Conservation (phyloP, 2,888 invertebrate genomes). For the Itoplectis maculator region DNA sequence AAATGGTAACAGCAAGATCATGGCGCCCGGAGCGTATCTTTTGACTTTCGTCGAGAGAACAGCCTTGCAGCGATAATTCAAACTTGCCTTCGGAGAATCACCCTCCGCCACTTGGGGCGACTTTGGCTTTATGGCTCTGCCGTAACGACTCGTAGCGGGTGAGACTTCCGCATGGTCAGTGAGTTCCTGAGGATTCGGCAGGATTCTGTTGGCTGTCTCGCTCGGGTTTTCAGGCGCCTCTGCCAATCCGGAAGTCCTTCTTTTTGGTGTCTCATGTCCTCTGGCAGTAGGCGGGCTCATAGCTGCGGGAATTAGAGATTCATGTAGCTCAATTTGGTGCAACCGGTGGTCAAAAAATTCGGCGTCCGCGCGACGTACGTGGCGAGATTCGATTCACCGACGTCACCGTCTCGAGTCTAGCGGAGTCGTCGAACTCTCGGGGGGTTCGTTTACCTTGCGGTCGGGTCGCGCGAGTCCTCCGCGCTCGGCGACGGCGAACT, state of each 20-base stretch:
- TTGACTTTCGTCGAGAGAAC: not conserved
- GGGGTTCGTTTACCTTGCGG: not conserved
- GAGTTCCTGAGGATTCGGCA: slow-evolving; percentile 1
- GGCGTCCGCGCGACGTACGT: slow-evolving; percentile 7
- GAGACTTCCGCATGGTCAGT: slow-evolving; percentile 22
- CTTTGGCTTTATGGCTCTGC: slow-evolving; percentile 86
- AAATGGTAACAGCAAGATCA: not conserved
- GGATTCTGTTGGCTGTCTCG: not conserved
- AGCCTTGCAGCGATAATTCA: not conserved
- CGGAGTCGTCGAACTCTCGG: not conserved
- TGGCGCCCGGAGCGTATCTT: not conserved
- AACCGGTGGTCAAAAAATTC: slow-evolving; percentile 2
- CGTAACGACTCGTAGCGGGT: slow-evolving; percentile 86
- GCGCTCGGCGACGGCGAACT: not conserved
- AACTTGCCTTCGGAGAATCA: slow-evolving; percentile 74
- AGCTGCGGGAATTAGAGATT: slow-evolving; percentile 29
- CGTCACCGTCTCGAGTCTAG: not conserved
- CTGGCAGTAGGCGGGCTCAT: slow-evolving; percentile 52
- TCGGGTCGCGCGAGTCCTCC: not conserved
- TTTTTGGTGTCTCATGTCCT: slow-evolving; percentile 26
- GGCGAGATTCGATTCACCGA: no score
- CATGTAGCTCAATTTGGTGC: no score
- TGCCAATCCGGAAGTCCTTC: slow-evolving; percentile 3
- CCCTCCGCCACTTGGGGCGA: slow-evolving; percentile 69
- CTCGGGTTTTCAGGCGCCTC: not conserved